phyloP scores from a whole-genome alignment of 2,113 vertebrate species.

The Polypterus senegalus region DNA sequence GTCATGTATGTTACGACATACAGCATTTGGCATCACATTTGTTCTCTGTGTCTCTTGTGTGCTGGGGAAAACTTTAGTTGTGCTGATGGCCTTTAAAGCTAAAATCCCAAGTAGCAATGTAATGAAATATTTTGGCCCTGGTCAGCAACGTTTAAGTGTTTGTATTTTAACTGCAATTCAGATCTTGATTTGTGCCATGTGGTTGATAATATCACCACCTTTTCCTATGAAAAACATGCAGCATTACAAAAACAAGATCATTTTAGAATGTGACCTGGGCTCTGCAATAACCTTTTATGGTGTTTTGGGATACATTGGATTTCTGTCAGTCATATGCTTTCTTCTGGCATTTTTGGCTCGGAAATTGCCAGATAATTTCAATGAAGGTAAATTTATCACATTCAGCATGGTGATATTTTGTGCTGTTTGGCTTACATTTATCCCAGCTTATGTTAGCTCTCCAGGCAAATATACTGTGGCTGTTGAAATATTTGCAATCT shows the following conservation, averaged over 20 bases:
- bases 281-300: conserved; percentile 23
- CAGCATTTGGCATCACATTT: background rate
- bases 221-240: conserved; percentile 1
- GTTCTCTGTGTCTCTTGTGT: conserved; percentile 7
- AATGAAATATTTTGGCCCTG: conserved; percentile 8
- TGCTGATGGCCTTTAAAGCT: conserved; percentile 1
- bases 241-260: conserved; percentile 15
- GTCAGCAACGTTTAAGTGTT: conserved; percentile 42
- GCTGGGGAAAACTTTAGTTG: conserved; percentile 1
- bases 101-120: conserved; percentile 3
- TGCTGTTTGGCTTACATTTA: conserved; percentile 42
- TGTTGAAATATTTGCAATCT: conserved; percentile 47
- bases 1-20: too few species aligned
- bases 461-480: conserved; percentile 46
- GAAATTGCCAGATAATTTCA: conserved; percentile 37
- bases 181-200: background rate
- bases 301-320: conserved; percentile 29
- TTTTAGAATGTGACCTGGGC: conserved; percentile 27
- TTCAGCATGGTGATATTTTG: conserved; percentile 53
- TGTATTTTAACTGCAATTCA: conserved; percentile 31
- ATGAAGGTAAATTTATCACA: conserved; percentile 41
- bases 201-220: background rate
- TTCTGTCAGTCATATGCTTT: conserved; percentile 31
- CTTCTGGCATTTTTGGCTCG: conserved; percentile 33
- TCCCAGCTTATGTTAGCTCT: conserved; percentile 46